A percentile compares a stretch with the other conserved stretches of the same genome.
phyloP scores from a whole-genome alignment of 2,888 invertebrate genomes.

The Sarcophaga carnaria region DNA sequence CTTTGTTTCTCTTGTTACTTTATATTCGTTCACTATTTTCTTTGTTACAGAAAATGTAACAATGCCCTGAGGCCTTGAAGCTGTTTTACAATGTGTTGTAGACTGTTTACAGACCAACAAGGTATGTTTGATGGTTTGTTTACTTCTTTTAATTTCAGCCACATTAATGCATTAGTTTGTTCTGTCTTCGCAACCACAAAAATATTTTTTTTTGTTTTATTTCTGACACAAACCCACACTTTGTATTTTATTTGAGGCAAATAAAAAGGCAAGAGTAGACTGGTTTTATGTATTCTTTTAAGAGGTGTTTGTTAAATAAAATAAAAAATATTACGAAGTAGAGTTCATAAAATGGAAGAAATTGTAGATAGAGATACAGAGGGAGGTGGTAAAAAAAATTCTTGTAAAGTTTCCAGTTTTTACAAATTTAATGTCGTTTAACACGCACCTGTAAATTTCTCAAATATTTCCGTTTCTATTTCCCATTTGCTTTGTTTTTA shows the following conservation, averaged over 20 bases:
- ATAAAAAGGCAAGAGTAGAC: too few species aligned
- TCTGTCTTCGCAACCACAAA: background rate
- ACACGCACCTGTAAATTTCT: constrained; percentile 59
- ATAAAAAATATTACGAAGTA: too few species aligned
- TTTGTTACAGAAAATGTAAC: constrained; percentile 86
- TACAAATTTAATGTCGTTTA: constrained; percentile 56
- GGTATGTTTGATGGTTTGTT: constrained; percentile 81
- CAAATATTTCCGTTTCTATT: constrained; percentile 8
- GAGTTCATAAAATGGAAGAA: too few species aligned
- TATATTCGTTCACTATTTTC: constrained; percentile 52
- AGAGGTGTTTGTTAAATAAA: background rate
- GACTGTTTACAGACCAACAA: constrained; percentile 87
- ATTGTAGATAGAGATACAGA: too few species aligned
- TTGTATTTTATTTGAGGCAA: too few species aligned
- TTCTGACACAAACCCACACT: too few species aligned
- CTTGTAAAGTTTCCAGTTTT: constrained; percentile 40
- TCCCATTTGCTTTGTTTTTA: background rate
- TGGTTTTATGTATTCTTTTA: constrained; percentile 23
- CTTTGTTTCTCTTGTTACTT: background rate
- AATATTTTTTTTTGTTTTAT: too few species aligned
- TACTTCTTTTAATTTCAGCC: background rate
- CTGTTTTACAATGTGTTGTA: constrained; percentile 86
- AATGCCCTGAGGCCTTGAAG: constrained; percentile 86
- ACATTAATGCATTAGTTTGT: background rate
- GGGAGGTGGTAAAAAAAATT: background rate